phyloP scores from a whole-genome alignment of 2,888 invertebrate genomes.

The Calameuta filiformis region DNA sequence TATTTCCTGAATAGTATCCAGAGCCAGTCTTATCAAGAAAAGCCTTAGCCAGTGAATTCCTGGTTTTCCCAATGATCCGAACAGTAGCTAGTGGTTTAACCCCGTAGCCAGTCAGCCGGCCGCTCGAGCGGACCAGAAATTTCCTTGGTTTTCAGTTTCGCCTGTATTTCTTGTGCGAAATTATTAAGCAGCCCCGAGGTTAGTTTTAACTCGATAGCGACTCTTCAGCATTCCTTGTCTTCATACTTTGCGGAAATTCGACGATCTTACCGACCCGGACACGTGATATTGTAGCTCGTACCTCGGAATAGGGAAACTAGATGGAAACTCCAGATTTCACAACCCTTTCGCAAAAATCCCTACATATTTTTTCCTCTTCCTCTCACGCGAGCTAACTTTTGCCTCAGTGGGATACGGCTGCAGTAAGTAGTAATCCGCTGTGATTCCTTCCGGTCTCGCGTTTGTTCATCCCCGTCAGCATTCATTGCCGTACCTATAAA shows the following conservation, averaged over 20 bases:
- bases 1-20: background rate
- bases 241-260: background rate
- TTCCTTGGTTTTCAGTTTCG: background rate
- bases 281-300: background rate
- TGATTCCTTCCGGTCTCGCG: background rate
- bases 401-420: no score
- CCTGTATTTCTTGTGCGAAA: background rate
- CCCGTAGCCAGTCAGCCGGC: background rate
- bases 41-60: background rate
- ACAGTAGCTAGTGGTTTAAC: background rate
- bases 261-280: background rate
- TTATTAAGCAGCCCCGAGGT: background rate
- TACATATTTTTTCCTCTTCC: background rate
- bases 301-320: background rate
- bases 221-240: background rate
- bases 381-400: conserved; percentile 3
- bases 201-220: background rate
- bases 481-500: background rate
- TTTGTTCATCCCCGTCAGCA: background rate
- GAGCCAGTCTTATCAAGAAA: background rate
- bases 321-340: background rate
- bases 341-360: conserved; percentile 17
- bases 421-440: background rate
- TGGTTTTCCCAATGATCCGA: background rate
- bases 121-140: background rate